phyloP scores from a whole-genome alignment of 2,888 invertebrate genomes.

The Strigamia maritima region DNA sequence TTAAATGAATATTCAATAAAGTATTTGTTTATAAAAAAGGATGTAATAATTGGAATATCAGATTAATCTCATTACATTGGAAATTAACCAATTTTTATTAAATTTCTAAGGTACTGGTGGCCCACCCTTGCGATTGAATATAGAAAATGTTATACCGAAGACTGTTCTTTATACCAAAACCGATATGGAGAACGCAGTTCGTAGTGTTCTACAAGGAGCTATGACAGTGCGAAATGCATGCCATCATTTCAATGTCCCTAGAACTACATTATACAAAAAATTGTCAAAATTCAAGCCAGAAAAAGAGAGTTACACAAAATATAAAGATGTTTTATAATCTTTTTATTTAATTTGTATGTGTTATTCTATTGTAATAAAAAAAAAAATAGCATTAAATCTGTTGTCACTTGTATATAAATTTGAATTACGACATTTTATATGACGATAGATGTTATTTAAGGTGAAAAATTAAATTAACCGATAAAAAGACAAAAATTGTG shows the following conservation, averaged over 20 bases:
- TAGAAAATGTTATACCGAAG: not conserved
- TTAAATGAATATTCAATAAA: too few relatives aligned
- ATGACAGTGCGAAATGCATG: not conserved
- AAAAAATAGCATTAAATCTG: not conserved
- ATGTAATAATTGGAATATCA: too few relatives aligned
- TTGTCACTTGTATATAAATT: not conserved
- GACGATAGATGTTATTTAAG: not conserved
- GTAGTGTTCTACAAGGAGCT: not conserved
- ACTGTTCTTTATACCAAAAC: not conserved
- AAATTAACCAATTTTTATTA: not conserved
- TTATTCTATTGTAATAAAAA: not conserved
- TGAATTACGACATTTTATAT: too few relatives aligned
- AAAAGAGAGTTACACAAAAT: not conserved
- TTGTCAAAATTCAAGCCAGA: not conserved
- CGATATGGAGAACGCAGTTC: not conserved
- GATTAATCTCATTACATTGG: too few relatives aligned
- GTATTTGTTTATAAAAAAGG: too few relatives aligned
- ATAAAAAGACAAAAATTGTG: not conserved
- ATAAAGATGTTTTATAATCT: too few relatives aligned
- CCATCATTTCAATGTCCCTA: not conserved
- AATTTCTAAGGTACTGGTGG: not conserved
- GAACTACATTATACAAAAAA: not conserved
- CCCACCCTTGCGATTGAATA: not conserved
- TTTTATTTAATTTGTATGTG: not conserved
- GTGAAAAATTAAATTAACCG: not conserved